Evolutionary conservation across 2,797 vertebrate genomes (phyloP).

Genomic region (Molossus molossus): DNA sequence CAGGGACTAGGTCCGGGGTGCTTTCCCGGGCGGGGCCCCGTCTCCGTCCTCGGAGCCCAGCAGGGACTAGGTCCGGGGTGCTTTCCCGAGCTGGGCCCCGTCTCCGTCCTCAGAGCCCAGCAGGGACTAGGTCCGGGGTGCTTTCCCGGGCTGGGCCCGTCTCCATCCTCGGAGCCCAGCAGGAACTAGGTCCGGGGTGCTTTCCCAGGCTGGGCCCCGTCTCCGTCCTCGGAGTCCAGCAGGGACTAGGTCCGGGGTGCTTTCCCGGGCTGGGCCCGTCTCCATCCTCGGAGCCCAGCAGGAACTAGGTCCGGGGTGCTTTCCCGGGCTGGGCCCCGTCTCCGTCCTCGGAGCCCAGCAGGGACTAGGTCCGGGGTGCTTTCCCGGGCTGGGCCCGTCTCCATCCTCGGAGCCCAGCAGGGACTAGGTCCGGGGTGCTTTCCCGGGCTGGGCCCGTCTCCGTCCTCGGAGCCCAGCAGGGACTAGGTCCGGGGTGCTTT

Average conservation of each 20-base stretch:
- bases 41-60: too few relatives aligned
- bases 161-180: too few relatives aligned
- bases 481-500: accelerated
- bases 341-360: neutral
- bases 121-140: accelerated
- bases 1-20: accelerated
- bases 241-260: accelerated
- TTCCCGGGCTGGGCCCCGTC: neutral
- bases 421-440: accelerated
- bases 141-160: neutral
- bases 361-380: accelerated
- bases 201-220: neutral
- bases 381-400: neutral
- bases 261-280: neutral
- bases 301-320: accelerated
- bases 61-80: accelerated
- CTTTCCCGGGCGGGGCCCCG: neutral
- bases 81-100: neutral
- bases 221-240: neutral
- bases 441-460: neutral
- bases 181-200: accelerated
- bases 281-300: too few relatives aligned
- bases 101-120: neutral
- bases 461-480: neutral
- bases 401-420: too few relatives aligned